Conservation (phyloP, 1,140 invertebrate genomes). For the Drosophila mojavensis region DNA sequence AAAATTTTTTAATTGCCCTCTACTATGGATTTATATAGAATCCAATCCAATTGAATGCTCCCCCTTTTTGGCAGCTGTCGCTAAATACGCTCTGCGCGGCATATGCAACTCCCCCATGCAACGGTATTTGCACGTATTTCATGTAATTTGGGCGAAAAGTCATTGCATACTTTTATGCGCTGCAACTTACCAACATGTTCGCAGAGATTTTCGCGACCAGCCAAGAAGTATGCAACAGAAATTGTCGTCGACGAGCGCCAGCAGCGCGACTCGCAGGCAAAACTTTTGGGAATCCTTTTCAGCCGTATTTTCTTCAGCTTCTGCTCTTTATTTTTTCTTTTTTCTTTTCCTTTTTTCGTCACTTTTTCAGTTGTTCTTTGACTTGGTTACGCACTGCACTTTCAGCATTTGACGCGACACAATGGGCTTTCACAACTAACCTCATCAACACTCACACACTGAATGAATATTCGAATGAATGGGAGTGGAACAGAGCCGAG, state of each 20-base stretch:
- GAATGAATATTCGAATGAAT: conserved; percentile 76
- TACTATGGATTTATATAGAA: not conserved
- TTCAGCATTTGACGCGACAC: conserved; percentile 38
- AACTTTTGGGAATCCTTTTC: not conserved
- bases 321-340: not conserved
- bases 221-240: conserved; percentile 71
- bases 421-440: conserved; percentile 66
- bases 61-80: not conserved
- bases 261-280: conserved; percentile 20
- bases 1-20: conserved; percentile 61
- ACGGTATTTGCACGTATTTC: not conserved
- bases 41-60: not conserved
- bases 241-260: conserved; percentile 19
- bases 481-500: conserved; percentile 46
- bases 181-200: conserved; percentile 72
- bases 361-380: conserved; percentile 28
- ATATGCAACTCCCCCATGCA: not conserved
- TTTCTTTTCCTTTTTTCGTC: not conserved
- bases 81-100: not conserved
- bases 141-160: not conserved
- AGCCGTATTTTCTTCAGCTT: not conserved
- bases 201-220: conserved; percentile 56
- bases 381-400: conserved; percentile 44
- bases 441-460: conserved; percentile 81
- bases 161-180: conserved; percentile 36